A percentile compares a stretch with the other conserved stretches of the same genome.
These are phyloP conservation scores for Thera britannica DNA, from an alignment of 2,888 invertebrate species.

Conservation along the genomic window DNA sequence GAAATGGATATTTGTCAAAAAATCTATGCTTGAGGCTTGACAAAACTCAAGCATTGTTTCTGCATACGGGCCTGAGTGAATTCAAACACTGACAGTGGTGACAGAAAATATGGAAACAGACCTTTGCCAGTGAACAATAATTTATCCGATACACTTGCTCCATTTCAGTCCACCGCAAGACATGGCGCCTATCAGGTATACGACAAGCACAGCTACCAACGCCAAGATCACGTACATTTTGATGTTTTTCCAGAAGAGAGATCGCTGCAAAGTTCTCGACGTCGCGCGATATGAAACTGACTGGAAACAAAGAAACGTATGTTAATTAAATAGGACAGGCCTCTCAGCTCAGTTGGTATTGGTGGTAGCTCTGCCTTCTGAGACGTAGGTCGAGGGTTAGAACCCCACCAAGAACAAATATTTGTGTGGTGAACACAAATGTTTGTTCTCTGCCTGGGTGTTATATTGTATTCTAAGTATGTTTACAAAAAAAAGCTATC, in stretches of 20 bases:
- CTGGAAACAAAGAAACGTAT: conserved; percentile 71
- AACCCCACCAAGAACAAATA: too few species aligned
- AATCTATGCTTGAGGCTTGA: too few species aligned
- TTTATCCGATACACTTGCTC: conserved; percentile 87
- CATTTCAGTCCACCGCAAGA: conserved; percentile 94
- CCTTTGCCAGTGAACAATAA: conserved; percentile 6
- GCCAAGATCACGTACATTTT: conserved; percentile 92
- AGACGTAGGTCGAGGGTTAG: too few species aligned
- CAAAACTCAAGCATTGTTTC: too few species aligned
- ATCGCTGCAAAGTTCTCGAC: conserved; percentile 93
- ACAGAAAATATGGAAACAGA: conserved; percentile 19
- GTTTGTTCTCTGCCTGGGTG: too few species aligned
- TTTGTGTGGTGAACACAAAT: too few species aligned
- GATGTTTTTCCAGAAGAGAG: conserved; percentile 97
- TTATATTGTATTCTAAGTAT: too few species aligned
- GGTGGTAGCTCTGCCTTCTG: too few species aligned
- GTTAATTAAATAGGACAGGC: not conserved
- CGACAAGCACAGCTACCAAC: conserved; percentile 87
- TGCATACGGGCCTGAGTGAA: too few species aligned
- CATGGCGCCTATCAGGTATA: conserved; percentile 94
- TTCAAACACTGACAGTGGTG: not conserved
- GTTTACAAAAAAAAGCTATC: too few species aligned
- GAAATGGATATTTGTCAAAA: too few species aligned
- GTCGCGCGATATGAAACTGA: conserved; percentile 94
- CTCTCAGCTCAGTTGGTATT: too few species aligned